These are phyloP conservation scores for Peromyscus leucopus DNA, from an alignment of 2,113 vertebrate species.

Conservation along the genomic window DNA sequence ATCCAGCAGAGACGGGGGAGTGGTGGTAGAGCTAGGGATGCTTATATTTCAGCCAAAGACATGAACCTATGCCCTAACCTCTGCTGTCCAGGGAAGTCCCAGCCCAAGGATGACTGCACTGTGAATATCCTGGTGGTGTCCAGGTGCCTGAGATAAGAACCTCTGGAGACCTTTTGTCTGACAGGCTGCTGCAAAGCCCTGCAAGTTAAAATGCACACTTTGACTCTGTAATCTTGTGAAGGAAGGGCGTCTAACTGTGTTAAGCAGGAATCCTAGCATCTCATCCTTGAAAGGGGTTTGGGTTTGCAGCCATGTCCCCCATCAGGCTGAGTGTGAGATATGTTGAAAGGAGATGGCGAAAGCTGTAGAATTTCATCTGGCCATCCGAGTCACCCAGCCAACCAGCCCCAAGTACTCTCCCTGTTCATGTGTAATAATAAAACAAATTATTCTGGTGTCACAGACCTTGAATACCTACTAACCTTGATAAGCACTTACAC, in stretches of 20 bases:
- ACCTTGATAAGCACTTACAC: constrained; percentile 85
- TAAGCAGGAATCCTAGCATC: constrained; percentile 65
- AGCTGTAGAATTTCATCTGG: constrained; percentile 78
- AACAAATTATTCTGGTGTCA: constrained; percentile 80
- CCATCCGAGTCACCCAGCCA: constrained; percentile 68
- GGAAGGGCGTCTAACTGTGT: constrained; percentile 59
- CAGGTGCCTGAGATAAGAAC: constrained; percentile 71
- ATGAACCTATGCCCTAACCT: constrained; percentile 66
- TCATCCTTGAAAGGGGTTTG: constrained; percentile 76
- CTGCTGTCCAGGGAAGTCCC: constrained; percentile 71
- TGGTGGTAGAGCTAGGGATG: constrained; percentile 57
- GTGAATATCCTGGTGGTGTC: constrained; percentile 66
- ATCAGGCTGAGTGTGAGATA: constrained; percentile 72
- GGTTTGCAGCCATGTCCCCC: constrained; percentile 52
- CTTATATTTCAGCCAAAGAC: constrained; percentile 75
- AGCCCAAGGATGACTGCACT: constrained; percentile 50
- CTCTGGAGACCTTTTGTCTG: constrained; percentile 73
- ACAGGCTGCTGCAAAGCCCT: constrained; percentile 71
- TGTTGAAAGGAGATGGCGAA: constrained; percentile 67
- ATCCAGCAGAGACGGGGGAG: constrained; percentile 70
- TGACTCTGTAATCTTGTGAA: constrained; percentile 61
- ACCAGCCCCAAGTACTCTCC: background rate
- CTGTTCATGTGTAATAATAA: constrained; percentile 74
- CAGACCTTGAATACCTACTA: constrained; percentile 81
- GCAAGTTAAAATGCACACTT: constrained; percentile 69